phyloP scores from a whole-genome alignment of 2,888 invertebrate species.

The Epistrophe grossulariae region DNA sequence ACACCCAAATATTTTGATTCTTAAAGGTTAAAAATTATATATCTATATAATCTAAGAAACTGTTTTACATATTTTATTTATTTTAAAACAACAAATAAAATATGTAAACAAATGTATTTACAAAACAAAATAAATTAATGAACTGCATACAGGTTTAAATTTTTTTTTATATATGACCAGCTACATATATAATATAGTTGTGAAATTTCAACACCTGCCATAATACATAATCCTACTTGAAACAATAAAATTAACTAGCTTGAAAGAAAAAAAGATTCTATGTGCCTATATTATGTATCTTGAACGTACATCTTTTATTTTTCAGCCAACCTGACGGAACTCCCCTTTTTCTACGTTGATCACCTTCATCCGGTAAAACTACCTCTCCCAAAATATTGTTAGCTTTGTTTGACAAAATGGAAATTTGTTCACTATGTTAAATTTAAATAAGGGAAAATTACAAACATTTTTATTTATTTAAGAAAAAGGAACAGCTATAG shows the following conservation, averaged over 20 bases:
- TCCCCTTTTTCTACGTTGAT: slow-evolving; percentile 78
- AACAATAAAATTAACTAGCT: neutral
- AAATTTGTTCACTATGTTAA: slow-evolving; percentile 9
- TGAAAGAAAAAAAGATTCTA: neutral
- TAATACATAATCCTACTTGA: neutral
- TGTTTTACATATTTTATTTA: too few species aligned
- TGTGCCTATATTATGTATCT: neutral
- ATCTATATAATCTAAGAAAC: neutral
- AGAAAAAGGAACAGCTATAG: neutral
- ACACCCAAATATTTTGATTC: neutral
- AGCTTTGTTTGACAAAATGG: slow-evolving; percentile 33
- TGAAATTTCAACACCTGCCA: neutral
- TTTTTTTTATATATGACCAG: neutral
- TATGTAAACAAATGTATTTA: too few species aligned
- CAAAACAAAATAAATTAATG: too few species aligned
- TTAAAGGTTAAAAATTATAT: neutral
- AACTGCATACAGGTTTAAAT: neutral
- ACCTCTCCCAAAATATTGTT: slow-evolving; percentile 12
- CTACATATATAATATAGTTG: neutral
- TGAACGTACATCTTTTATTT: slow-evolving; percentile 82
- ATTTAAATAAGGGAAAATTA: neutral
- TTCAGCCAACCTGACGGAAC: slow-evolving; percentile 83
- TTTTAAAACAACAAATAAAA: too few species aligned
- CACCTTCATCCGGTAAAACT: slow-evolving; percentile 12
- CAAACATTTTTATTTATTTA: neutral